Evolutionary conservation across 2,888 invertebrate species (phyloP), one percentile per base, ranked within the genome.

Genomic region (Meloe dianella): DNA sequence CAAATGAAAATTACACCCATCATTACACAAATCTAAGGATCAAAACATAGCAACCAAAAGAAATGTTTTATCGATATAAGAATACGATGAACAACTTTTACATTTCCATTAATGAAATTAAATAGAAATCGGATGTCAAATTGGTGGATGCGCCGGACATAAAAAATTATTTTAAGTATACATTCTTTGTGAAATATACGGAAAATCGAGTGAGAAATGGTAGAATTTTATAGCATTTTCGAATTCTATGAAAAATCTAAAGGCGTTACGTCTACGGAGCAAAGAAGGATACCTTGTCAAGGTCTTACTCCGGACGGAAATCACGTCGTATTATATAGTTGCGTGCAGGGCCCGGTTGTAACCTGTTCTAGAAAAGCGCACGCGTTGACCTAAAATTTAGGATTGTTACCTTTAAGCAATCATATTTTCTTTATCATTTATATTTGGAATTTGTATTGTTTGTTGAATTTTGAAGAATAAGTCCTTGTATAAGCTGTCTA

Each of bases 261-360:
- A 22, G 14, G 7, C 5, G 41, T 41, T 17, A n/a, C n/a, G 41
- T 41, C 14, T 17, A 41, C 41, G 17, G 17, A 9, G 54, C 54
- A 1, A 24, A 24, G 54, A 54, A 24, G 22, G 65, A 54, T 47
- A 56, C 64, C 72, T 67, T 65, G 71, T 68, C 73, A 74, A 72
- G 74, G 73, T 65, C 70, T 67, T 69, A 65, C 51, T 58, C 64
- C 51, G 29, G 61, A 63, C 70, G 73, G 70, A 74, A 73, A 72
- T 72, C 69, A 69, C 69, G 68, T 66, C 56, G 67, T 41, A 59
- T 61, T 63, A n/a, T n/a, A n/a, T n/a, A 63, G 63, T 67, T 70
- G 70, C 68, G 64, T 65, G 67, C 64, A 56, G 63, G 22, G 60
- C 58, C 6, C 3, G 30, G 56, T 57, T 61, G 60, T 59, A 54